These are phyloP conservation scores for Nymphalis io DNA, from an alignment of 1,140 invertebrate genomes.

Conservation along the genomic window DNA sequence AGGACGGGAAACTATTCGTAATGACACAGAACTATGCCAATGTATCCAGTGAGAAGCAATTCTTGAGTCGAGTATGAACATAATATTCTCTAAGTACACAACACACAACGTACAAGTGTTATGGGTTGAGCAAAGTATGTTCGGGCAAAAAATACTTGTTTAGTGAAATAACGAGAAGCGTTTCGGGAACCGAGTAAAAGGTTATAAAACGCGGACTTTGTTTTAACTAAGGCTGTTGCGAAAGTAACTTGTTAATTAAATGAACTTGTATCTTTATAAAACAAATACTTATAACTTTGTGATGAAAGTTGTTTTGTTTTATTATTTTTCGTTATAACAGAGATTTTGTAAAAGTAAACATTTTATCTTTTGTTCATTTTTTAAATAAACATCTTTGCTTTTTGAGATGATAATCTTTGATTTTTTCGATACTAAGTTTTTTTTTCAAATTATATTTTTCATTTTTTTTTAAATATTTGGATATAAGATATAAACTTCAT, in stretches of 20 bases:
- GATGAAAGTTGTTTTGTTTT: slow-evolving; percentile 23
- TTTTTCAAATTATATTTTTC: too few relatives aligned
- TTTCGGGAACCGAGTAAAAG: slow-evolving; percentile 28
- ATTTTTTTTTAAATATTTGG: too few relatives aligned
- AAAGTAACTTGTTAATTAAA: slow-evolving; percentile 43
- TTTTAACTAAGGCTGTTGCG: slow-evolving; percentile 36
- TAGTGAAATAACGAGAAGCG: slow-evolving; percentile 34
- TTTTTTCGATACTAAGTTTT: too few relatives aligned
- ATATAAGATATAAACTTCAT: too few relatives aligned
- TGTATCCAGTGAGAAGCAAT: slow-evolving; percentile 24
- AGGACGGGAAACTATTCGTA: slow-evolving; percentile 25
- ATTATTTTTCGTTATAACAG: slow-evolving; percentile 22
- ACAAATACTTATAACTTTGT: slow-evolving; percentile 24
- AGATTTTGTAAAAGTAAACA: slow-evolving; percentile 12
- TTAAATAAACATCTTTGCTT: background rate
- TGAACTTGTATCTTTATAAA: slow-evolving; percentile 33
- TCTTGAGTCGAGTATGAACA: slow-evolving; percentile 21
- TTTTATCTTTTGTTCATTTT: slow-evolving; percentile 7
- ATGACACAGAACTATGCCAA: slow-evolving; percentile 26
- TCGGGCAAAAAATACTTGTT: slow-evolving; percentile 33
- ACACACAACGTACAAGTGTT: slow-evolving; percentile 14
- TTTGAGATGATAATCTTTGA: background rate
- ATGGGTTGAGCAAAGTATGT: slow-evolving; percentile 14
- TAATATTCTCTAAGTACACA: slow-evolving; percentile 19
- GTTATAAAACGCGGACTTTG: slow-evolving; percentile 28